Percentiles rank a stretch among this genome's conserved stretches.
Conservation (phyloP, 2,888 invertebrate species). For the Amiota minor region DNA sequence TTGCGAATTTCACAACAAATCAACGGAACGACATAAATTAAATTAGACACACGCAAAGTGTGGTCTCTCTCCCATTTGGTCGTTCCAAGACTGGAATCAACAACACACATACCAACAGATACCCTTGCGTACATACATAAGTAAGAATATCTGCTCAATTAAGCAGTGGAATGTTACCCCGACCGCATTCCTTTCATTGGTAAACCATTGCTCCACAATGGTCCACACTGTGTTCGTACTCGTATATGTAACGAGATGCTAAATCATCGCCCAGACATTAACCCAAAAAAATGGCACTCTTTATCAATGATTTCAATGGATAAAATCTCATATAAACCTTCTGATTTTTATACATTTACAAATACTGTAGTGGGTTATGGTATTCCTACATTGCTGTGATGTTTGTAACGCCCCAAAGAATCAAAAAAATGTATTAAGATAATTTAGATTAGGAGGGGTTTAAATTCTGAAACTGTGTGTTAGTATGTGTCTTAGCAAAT, state of each 20-base stretch:
- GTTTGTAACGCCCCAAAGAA: too few relatives aligned
- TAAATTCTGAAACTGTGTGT: too few relatives aligned
- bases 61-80: slow-evolving; percentile 45
- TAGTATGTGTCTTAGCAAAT: too few relatives aligned
- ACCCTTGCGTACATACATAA: slow-evolving; percentile 18
- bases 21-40: slow-evolving; percentile 70
- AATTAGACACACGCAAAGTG: slow-evolving; percentile 67
- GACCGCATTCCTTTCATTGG: background rate
- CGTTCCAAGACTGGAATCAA: slow-evolving; percentile 17
- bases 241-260: slow-evolving; percentile 69
- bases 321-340: slow-evolving; percentile 21
- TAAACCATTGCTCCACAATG: slow-evolving; percentile 13
- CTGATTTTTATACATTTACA: slow-evolving; percentile 53
- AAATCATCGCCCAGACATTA: slow-evolving; percentile 72
- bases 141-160: slow-evolving; percentile 27
- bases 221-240: slow-evolving; percentile 20
- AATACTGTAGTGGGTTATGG: background rate
- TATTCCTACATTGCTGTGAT: too few relatives aligned
- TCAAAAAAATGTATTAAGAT: too few relatives aligned
- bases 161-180: slow-evolving; percentile 20
- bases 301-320: slow-evolving; percentile 66
- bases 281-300: slow-evolving; percentile 72
- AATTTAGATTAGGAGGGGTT: too few relatives aligned
- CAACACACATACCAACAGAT: slow-evolving; percentile 20
- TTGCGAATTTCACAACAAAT: slow-evolving; percentile 70